A percentile compares a stretch with the other conserved stretches of the same genome.
These are phyloP conservation scores for Novumbra hubbsi DNA, from an alignment of 2,797 vertebrate species.

Conservation along the genomic window DNA sequence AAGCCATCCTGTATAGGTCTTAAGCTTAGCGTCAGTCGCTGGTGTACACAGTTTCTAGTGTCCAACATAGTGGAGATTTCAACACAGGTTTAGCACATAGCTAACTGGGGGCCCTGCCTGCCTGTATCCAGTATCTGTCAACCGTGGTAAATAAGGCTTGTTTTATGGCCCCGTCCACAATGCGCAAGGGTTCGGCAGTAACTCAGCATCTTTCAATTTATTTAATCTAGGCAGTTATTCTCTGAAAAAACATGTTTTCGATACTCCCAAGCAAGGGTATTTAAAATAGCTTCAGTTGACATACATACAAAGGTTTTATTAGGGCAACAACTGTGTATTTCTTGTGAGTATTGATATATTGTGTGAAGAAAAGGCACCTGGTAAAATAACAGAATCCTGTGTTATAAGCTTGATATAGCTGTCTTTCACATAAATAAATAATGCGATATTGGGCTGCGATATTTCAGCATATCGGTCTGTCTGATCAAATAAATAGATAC, in stretches of 20 bases:
- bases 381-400: not conserved
- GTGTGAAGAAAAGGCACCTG: not conserved
- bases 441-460: no score
- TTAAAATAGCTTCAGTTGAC: not conserved
- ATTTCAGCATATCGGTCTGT: no score
- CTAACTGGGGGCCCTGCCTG: not conserved
- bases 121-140: slow-evolving; percentile 14
- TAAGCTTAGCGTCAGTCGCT: not conserved
- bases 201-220: slow-evolving; percentile 5
- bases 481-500: no score
- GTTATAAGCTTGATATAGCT: not conserved
- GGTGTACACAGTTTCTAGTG: not conserved
- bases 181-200: slow-evolving; percentile 13
- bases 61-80: not conserved
- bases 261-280: not conserved
- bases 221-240: not conserved
- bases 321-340: not conserved
- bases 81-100: not conserved
- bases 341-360: not conserved
- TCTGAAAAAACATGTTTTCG: not conserved
- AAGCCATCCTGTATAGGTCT: slow-evolving; percentile 14
- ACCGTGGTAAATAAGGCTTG: slow-evolving; percentile 1
- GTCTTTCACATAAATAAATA: not conserved
- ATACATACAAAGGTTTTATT: slow-evolving; percentile 5
- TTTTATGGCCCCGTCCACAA: slow-evolving; percentile 13